Base-by-base conservation (phyloP, 2,797 vertebrate species). In the Mormyrus proboscirostris region DNA sequence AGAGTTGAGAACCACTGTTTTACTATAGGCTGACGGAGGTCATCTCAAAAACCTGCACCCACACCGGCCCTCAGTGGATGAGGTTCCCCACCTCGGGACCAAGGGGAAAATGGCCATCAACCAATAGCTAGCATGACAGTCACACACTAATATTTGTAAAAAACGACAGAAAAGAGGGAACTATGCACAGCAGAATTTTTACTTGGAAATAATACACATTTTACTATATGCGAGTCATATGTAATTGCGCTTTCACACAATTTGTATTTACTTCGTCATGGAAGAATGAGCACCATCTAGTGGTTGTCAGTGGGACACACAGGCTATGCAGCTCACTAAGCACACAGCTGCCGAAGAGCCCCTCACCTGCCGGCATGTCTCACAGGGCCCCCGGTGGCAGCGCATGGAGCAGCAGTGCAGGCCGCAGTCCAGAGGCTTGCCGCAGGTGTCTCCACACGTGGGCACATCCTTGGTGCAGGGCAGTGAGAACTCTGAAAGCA, bases 321-420 rank as follows among this genome's bases (percentile, higher is more conserved):
- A 69, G 62, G 25, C 25, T 69, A 2, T n/a, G 38, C 73, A 41
- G 38, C 33, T 44, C 73, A 12, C 16, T 38, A 79, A 44, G 33
- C 22, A 6, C 14, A 19, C 10, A 50, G n/a, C 2, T 2, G 33
- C 47, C 2, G 10, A 16, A 3, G 12, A 69, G 55, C 14, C 22
- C 49, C 89, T 92, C 90, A 99, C 98, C 96, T 99, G 97, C 93
- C 98, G 95, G 93, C 98, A 99, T 88, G 96, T 99, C 92, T 99
- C 98, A 92, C 98, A 99, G 91, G 95, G 94, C 89, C 97, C 98
- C 89, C 97, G 94, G 93, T 99, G 98, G 94, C 98, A 99, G 88
- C 98, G 97, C 94, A 98, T 97, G 0, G 98, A 97, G 93, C 98
- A 99, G 92, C 95, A 96, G 94, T 99, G 98, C 89, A 98, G 95